Base-by-base conservation (phyloP, 1,140 invertebrate genomes). In the Acromyrmex heyeri region DNA sequence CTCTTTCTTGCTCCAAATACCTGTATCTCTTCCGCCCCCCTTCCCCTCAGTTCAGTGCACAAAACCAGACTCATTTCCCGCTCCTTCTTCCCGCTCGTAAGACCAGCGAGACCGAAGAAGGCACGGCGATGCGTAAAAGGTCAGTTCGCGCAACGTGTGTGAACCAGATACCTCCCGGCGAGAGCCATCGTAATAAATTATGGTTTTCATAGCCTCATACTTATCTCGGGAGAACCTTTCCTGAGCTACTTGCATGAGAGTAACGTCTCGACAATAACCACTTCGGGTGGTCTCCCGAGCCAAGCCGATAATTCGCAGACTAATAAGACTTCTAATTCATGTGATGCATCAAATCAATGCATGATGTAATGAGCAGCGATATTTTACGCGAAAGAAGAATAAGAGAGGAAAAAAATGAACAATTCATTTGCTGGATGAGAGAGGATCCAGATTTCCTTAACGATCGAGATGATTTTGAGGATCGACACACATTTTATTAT, bases 161-260 rank as follows among this genome's bases (percentile, higher is more conserved):
- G 91, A 91, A 93, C 93, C 93, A 93, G 92, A 93, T 94, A 93
- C 92, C 91, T 91, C 90, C 90, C 89, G 86, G 87, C 59, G 64
- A 88, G 91, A 91, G 90, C 91, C 92, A 92, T 94, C 93, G 93
- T 91, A 93, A 92, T 94, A 94, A 94, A 94, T 94, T 93, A 93
- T 94, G 92, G 92, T 94, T 94, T 94, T 94, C 93, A 94, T 94
- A 93, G 92, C 91, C 90, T 78, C 90, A 83, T 86, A 87, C 86
- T 93, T 91, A 94, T 94, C 93, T 94, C 91, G 90, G 91, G 91
- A 91, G 89, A 83, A 67, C 78, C 55, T 79, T 72, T 88, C 88
- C 89, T 88, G 88, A 55, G 89, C 89, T 91, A 91, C 90, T 87
- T 88, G 89, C 90, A 78, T 50, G 87, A 81, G 89, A 85, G 87